These are phyloP conservation scores for Microtus oregoni DNA, from an alignment of 2,113 vertebrate genomes.

Conservation along the genomic window DNA sequence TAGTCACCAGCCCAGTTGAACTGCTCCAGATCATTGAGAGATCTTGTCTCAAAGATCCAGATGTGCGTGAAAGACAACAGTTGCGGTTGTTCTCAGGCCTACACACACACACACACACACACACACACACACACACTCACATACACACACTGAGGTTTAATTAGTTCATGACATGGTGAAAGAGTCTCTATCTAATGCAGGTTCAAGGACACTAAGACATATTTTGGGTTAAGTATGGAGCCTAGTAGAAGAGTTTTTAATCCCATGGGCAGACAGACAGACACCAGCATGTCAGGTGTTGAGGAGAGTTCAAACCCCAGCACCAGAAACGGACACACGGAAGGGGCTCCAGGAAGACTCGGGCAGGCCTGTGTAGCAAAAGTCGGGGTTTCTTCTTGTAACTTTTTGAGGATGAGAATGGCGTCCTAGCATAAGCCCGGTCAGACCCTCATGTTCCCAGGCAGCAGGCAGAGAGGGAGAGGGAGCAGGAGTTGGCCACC, in stretches of 20 bases:
- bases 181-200: background rate
- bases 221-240: no score
- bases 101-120: background rate
- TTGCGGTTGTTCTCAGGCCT: background rate
- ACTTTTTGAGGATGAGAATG: background rate
- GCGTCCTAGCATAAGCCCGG: background rate
- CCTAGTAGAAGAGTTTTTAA: no score
- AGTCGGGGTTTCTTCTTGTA: background rate
- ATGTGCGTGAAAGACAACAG: background rate
- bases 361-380: background rate
- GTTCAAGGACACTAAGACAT: background rate
- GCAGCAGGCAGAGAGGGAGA: no score
- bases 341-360: background rate
- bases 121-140: background rate
- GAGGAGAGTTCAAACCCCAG: background rate
- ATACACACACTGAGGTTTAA: background rate
- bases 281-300: background rate
- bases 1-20: background rate
- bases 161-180: background rate
- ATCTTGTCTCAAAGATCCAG: background rate
- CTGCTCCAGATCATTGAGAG: background rate
- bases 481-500: background rate
- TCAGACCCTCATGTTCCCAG: background rate
- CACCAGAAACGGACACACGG: background rate
- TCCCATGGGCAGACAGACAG: background rate